A percentile compares a stretch with the other conserved stretches of the same genome.
These are phyloP conservation scores for Muricea muricata DNA, from an alignment of 92 coral and sea anemone species.

Conservation along the genomic window DNA sequence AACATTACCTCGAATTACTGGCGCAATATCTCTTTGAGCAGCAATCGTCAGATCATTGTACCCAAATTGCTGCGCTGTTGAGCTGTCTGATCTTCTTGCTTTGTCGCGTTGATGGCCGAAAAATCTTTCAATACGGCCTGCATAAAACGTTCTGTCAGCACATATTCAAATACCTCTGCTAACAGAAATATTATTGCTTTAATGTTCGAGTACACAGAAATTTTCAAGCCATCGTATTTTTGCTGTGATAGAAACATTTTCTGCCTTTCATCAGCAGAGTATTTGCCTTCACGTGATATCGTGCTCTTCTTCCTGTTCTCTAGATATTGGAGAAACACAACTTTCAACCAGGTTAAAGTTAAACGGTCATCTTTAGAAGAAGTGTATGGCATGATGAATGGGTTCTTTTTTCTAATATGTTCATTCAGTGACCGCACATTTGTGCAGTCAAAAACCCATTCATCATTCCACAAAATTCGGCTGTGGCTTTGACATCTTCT, in stretches of 20 bases:
- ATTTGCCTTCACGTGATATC: neutral
- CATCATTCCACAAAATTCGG: too few species aligned
- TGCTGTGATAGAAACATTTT: neutral
- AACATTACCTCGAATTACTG: constrained; percentile 10
- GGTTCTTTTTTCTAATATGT: too few species aligned
- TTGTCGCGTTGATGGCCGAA: neutral
- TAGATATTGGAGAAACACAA: neutral
- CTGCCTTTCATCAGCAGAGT: neutral
- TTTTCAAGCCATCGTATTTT: neutral
- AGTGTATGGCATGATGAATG: too few species aligned
- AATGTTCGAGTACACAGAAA: neutral
- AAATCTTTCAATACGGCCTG: constrained; percentile 23
- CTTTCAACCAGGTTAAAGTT: neutral
- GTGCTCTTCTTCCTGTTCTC: constrained; percentile 1
- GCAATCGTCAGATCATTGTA: constrained; percentile 6
- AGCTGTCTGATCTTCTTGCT: constrained; percentile 4
- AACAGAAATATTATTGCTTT: neutral
- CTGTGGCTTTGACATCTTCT: too few species aligned
- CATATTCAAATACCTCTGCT: neutral
- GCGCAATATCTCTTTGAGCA: constrained; percentile 14
- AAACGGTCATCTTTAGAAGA: too few species aligned
- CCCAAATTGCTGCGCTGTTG: neutral
- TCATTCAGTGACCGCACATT: too few species aligned
- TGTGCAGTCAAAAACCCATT: too few species aligned
- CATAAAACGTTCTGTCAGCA: neutral